Conservation (phyloP, 2,888 invertebrate genomes). For the Trichogramma evanescens region DNA sequence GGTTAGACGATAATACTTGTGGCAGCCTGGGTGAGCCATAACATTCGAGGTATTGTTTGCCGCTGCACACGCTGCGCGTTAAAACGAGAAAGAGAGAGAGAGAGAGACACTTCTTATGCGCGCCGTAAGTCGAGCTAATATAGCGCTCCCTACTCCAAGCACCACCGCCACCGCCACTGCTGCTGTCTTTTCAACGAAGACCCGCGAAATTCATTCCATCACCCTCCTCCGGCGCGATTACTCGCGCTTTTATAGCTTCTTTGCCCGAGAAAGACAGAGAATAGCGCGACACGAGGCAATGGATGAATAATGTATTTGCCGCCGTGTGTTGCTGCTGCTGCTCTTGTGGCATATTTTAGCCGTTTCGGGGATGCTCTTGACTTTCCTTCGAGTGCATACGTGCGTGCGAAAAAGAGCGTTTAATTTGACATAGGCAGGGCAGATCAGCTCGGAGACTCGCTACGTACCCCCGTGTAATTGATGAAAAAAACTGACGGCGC, state of each 20-base stretch:
- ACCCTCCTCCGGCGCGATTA: constrained; percentile 15
- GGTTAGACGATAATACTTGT: no score
- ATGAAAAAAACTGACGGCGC: no score
- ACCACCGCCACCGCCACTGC: no score
- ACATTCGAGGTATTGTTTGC: not conserved
- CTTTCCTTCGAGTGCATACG: no score
- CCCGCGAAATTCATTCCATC: constrained; percentile 21
- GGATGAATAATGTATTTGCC: constrained; percentile 18
- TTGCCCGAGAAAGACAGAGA: not conserved
- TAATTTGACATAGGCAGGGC: no score
- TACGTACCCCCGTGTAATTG: no score
- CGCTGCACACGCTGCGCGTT: constrained; percentile 16
- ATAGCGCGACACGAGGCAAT: constrained; percentile 21
- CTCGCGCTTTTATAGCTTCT: constrained; percentile 18
- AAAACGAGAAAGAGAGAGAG: not conserved
- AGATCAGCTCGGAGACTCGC: no score
- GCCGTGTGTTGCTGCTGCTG: no score
- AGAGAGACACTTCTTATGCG: constrained; percentile 21
- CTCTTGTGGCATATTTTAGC: no score
- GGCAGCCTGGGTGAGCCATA: not conserved
- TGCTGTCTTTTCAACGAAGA: not conserved
- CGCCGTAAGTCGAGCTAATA: constrained; percentile 48
- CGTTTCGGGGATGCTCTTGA: no score
- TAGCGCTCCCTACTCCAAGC: constrained; percentile 25
- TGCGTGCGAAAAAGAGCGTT: no score